Percentiles rank a stretch among this genome's conserved stretches.
These are phyloP conservation scores for Alca torda DNA, from an alignment of 2,797 vertebrate genomes.

Conservation along the genomic window DNA sequence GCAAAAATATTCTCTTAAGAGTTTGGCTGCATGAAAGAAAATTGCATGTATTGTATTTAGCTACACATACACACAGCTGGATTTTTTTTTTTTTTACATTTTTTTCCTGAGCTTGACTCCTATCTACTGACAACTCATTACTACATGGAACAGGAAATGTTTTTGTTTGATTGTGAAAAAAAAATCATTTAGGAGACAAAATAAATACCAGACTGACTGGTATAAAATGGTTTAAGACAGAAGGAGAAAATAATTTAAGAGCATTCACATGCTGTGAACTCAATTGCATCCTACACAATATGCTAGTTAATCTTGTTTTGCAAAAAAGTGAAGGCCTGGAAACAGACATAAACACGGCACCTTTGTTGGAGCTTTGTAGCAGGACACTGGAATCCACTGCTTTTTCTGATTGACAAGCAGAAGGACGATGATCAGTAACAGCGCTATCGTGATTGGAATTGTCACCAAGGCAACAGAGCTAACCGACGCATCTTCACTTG, in stretches of 20 bases:
- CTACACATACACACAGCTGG: neutral
- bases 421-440: constrained; percentile 80
- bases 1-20: neutral
- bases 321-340: neutral
- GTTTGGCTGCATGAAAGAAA: neutral
- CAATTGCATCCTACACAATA: neutral
- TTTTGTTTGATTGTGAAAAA: neutral
- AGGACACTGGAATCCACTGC: constrained; percentile 87
- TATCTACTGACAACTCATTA: neutral
- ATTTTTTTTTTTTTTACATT: neutral
- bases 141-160: neutral
- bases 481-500: constrained; percentile 69
- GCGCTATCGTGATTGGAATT: constrained; percentile 80
- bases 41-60: neutral
- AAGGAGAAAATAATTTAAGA: neutral
- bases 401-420: constrained; percentile 87
- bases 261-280: neutral
- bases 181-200: neutral
- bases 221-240: neutral
- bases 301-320: neutral
- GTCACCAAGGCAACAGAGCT: constrained; percentile 83
- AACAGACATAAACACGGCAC: constrained; percentile 48
- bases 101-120: neutral
- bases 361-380: constrained; percentile 88
- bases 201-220: neutral